These are phyloP conservation scores for Carassius carassius DNA, from an alignment of 2,113 vertebrate species.

Conservation along the genomic window DNA sequence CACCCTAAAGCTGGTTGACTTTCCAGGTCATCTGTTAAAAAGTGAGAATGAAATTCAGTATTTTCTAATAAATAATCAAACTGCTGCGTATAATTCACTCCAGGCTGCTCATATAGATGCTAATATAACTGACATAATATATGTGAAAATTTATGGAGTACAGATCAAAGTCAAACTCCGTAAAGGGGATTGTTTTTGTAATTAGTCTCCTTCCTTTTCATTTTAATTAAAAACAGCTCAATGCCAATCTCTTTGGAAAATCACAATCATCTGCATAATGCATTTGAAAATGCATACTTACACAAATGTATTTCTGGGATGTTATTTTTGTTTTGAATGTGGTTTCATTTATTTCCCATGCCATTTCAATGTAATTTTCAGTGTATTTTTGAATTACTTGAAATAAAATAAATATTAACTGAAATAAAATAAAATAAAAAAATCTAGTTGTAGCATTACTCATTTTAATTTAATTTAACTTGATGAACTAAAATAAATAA, in stretches of 20 bases:
- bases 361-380: neutral
- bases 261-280: neutral
- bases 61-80: constrained; percentile 17
- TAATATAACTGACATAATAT: constrained; percentile 24
- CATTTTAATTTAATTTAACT: too few species aligned
- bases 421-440: too few species aligned
- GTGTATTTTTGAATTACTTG: neutral
- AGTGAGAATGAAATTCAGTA: neutral
- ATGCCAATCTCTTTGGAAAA: constrained; percentile 8
- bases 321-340: neutral
- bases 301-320: neutral
- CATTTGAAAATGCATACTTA: neutral
- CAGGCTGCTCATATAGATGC: neutral
- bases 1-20: constrained; percentile 20
- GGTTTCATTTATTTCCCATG: neutral
- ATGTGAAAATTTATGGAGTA: constrained; percentile 7
- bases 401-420: too few species aligned
- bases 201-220: constrained; percentile 6
- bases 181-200: constrained; percentile 5
- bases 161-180: constrained; percentile 19
- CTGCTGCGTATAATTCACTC: neutral
- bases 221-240: constrained; percentile 22
- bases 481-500: too few species aligned
- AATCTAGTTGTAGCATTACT: too few species aligned
- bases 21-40: constrained; percentile 24